A percentile compares a stretch with the other conserved stretches of the same genome.
phyloP scores from a whole-genome alignment of 2,888 invertebrate species.

The Trisateles emortualis region DNA sequence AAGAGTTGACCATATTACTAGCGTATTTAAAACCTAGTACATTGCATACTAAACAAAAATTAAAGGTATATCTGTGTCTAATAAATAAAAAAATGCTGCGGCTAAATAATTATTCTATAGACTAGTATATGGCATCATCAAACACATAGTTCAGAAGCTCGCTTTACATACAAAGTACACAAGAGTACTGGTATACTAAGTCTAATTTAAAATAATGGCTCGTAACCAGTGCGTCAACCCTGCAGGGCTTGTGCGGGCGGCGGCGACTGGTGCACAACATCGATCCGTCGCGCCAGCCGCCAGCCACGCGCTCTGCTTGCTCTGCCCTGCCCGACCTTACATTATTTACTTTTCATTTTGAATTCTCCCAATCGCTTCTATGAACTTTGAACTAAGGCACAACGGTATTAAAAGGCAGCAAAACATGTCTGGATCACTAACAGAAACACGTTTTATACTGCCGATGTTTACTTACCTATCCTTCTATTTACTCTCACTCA shows the following conservation, averaged over 20 bases:
- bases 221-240: slow-evolving; percentile 38
- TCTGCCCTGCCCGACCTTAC: slow-evolving; percentile 33
- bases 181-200: neutral
- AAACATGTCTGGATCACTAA: slow-evolving; percentile 2
- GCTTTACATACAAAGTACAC: slow-evolving; percentile 6
- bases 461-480: neutral
- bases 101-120: no score
- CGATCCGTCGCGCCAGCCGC: slow-evolving; percentile 63
- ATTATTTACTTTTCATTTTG: slow-evolving; percentile 46
- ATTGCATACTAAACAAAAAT: no score
- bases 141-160: neutral
- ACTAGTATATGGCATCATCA: no score
- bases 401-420: slow-evolving; percentile 24
- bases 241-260: slow-evolving; percentile 21
- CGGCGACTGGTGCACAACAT: slow-evolving; percentile 51
- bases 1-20: no score
- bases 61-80: no score
- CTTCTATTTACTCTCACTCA: neutral
- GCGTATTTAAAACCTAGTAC: no score
- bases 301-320: slow-evolving; percentile 13
- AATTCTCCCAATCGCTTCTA: slow-evolving; percentile 11
- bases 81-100: no score
- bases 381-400: slow-evolving; percentile 17
- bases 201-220: slow-evolving; percentile 30
- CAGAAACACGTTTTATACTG: neutral